phyloP scores from a whole-genome alignment of 2,797 vertebrate genomes.

The Lates japonicus region DNA sequence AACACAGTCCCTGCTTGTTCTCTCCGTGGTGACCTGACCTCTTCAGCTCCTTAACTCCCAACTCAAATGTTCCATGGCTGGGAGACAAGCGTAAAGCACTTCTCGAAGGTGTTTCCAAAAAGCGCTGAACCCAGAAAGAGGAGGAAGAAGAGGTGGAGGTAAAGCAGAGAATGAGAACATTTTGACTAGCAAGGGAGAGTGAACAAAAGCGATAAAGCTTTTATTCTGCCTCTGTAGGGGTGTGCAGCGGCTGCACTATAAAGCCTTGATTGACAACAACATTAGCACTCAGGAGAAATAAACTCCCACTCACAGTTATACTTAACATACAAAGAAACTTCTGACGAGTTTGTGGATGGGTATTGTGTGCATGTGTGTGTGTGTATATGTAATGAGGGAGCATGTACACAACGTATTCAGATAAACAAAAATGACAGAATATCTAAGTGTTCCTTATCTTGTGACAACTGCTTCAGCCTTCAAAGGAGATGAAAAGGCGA shows the following conservation, averaged over 20 bases:
- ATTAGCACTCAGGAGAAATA: conserved; percentile 80
- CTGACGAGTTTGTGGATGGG: conserved; percentile 58
- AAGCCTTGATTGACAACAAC: conserved; percentile 83
- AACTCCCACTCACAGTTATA: conserved; percentile 81
- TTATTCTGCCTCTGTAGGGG: conserved; percentile 77
- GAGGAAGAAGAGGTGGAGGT: conserved; percentile 55
- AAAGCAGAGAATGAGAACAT: conserved; percentile 52
- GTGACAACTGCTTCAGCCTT: conserved; percentile 70
- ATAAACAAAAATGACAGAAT: conserved; percentile 72
- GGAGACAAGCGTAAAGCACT: conserved; percentile 66
- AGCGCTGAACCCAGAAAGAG: conserved; percentile 58
- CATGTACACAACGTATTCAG: conserved; percentile 43
- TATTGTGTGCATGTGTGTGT: conserved; percentile 45
- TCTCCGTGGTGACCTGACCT: conserved; percentile 71
- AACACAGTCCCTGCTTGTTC: conserved; percentile 80
- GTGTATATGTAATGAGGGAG: conserved; percentile 32
- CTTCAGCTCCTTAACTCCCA: conserved; percentile 63
- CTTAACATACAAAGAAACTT: conserved; percentile 75
- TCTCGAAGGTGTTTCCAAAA: conserved; percentile 62
- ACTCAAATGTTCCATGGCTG: conserved; percentile 69
- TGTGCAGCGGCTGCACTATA: conserved; percentile 77
- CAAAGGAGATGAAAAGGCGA: conserved; percentile 64
- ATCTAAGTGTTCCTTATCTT: conserved; percentile 64
- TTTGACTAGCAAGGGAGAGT: conserved; percentile 66
- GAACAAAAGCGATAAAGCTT: conserved; percentile 75